These are phyloP conservation scores for Cephalopachus bancanus DNA, from an alignment of 2,797 vertebrate species.

Conservation along the genomic window DNA sequence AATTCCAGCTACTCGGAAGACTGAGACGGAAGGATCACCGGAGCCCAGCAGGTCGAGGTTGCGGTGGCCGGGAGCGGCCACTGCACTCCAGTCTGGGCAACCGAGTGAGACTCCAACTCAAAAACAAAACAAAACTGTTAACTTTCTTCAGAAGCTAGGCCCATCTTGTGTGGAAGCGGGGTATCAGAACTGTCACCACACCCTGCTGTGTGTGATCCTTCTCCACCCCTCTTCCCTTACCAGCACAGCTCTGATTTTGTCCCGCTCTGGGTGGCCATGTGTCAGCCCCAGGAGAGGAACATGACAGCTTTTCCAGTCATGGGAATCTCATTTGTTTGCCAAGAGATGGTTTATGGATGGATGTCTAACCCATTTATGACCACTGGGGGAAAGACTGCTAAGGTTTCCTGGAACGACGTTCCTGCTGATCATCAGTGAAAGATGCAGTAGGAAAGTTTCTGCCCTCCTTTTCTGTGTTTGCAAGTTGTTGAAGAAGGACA, in stretches of 20 bases:
- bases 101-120: too few species aligned
- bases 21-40: too few species aligned
- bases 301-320: background rate
- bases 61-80: too few species aligned
- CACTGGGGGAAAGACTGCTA: background rate
- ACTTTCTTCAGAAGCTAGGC: background rate
- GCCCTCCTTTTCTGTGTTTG: background rate
- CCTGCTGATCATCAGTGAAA: background rate
- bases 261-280: fast-evolving
- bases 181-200: too few species aligned
- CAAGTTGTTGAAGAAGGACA: background rate
- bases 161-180: background rate
- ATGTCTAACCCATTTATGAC: background rate
- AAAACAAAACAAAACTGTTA: too few species aligned
- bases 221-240: background rate
- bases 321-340: background rate
- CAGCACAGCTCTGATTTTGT: background rate
- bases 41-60: too few species aligned
- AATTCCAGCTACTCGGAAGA: too few species aligned
- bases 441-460: background rate
- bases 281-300: background rate
- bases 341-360: background rate
- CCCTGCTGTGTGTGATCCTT: background rate
- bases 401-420: background rate
- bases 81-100: too few species aligned